Conservation (phyloP, 2,113 vertebrate species). For the Pseudopodoces humilis region DNA sequence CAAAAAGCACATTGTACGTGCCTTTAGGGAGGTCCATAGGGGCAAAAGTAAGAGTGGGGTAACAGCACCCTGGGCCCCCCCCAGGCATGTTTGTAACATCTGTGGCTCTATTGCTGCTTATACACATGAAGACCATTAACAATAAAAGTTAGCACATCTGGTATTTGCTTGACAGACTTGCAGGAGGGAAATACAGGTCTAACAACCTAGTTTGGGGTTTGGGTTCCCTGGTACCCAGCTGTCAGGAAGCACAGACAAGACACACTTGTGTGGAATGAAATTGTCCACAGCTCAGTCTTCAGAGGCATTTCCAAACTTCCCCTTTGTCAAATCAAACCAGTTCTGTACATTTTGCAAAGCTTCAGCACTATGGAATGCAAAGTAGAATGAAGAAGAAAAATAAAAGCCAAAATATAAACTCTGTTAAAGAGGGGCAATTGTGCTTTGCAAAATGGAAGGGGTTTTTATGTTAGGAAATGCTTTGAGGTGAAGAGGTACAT, state of each 20-base stretch:
- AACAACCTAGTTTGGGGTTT: not conserved
- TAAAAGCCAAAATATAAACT: not conserved
- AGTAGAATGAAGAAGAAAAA: not conserved
- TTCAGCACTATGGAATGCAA: not conserved
- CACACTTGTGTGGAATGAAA: not conserved
- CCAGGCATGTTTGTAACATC: not conserved
- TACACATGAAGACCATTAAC: fast-evolving
- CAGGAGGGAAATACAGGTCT: not conserved
- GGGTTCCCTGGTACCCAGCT: not conserved
- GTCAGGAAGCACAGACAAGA: not conserved
- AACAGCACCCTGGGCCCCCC: not conserved
- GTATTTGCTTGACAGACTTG: not conserved
- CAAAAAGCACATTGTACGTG: not conserved
- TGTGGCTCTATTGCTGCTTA: fast-evolving
- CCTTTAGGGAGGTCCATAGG: not conserved
- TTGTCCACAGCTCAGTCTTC: not conserved
- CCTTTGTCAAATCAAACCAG: not conserved
- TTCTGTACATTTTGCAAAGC: not conserved
- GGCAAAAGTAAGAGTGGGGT: not conserved
- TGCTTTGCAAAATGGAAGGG: not conserved
- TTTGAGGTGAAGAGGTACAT: not conserved
- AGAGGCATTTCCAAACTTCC: not conserved
- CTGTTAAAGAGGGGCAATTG: not conserved
- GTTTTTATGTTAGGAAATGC: not conserved
- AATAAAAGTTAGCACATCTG: not conserved